phyloP scores from a whole-genome alignment of 2,113 vertebrate genomes.

The Xerus inauris region DNA sequence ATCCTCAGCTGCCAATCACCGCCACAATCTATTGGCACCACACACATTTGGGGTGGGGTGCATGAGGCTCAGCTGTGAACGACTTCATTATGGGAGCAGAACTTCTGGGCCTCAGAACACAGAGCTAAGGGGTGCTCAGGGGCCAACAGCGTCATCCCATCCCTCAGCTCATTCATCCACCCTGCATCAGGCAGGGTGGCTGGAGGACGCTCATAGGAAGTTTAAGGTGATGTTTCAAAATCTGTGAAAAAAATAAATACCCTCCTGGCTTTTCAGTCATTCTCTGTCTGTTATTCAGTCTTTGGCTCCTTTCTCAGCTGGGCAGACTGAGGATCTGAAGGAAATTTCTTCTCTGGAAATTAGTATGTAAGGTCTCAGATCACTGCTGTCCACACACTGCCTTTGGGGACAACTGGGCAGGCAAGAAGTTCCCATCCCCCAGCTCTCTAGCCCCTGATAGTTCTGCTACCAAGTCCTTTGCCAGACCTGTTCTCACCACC shows the following conservation, averaged over 20 bases:
- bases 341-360: not conserved
- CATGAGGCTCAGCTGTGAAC: not conserved
- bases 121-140: not conserved
- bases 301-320: not conserved
- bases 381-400: not conserved
- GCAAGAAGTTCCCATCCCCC: not conserved
- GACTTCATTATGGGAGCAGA: not conserved
- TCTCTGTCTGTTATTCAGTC: not conserved
- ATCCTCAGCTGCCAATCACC: slow-evolving; percentile 34
- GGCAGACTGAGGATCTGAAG: not conserved
- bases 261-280: not conserved
- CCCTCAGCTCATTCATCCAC: not conserved
- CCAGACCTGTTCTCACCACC: not conserved
- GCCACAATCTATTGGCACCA: not conserved
- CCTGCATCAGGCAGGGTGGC: not conserved
- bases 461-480: not conserved
- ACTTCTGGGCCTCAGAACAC: not conserved
- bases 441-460: not conserved
- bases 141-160: not conserved
- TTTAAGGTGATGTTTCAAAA: not conserved
- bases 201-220: not conserved
- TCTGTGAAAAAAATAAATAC: not conserved
- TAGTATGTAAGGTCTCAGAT: not conserved
- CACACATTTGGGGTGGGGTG: not conserved
- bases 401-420: not conserved